Base-by-base conservation (phyloP, 2,888 invertebrate genomes). In the Eurois occulta region DNA sequence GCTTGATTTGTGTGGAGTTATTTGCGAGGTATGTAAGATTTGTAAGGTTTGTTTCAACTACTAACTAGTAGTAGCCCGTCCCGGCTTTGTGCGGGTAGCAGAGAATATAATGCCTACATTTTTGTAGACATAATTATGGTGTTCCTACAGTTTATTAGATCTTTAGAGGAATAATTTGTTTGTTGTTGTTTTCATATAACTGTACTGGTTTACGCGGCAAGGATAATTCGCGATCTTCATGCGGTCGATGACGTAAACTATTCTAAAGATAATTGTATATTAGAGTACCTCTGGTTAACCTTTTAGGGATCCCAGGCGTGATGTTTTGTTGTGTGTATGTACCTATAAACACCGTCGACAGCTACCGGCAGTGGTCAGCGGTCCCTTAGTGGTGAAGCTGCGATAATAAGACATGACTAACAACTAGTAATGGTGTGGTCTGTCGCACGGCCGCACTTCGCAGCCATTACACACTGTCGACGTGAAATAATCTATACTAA, bases 1-100 rank as follows among this genome's bases (percentile, higher is more conserved):
- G 64, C 60, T 64, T 35, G 41, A 68, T 84, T 83, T 85, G 68
- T 75, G 38, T 81, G 35, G 75, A 67, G 64, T 72, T 65, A 72
- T 75, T 85, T 65, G 52, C 52, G 48, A 55, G 65, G 60, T 66
- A 48, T 66, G 48, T 60, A 18, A 32, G 7, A 60, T 60, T 32
- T 32, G 0, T 60, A 32, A 32, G 18, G 32, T 32, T 32, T 58
- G 16, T n/a, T 55, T n/a, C 13, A 13, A 55, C n/a, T n/a, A 11
- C 3, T 13, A 55, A 10, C 18, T 46, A 46, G 18, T 46, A n/a
- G n/a, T n/a, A 52, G 24, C 10, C 2, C 0, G 1, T 3, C 24
- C 24, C 24, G 52, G 52, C n/a, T 55, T 55, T 4, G 52, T 52
- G 52, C 0, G 48, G 48, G 48, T 48, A 52, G 10, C 52, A 52